Conservation (phyloP, 2,888 invertebrate species). For the Drosophila borealis region DNA sequence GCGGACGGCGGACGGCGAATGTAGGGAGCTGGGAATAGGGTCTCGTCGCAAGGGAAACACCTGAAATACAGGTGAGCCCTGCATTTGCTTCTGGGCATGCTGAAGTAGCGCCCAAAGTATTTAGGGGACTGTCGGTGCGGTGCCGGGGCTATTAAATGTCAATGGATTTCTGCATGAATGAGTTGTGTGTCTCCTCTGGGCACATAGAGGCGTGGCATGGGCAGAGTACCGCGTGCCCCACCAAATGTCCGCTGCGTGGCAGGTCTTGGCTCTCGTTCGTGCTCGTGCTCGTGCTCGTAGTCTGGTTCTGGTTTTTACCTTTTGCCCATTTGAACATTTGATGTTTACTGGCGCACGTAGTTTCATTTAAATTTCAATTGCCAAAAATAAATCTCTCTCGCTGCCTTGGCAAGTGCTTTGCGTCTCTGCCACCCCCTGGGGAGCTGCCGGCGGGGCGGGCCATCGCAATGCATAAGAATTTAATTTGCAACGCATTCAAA, state of each 20-base stretch:
- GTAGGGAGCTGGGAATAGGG: slow-evolving; percentile 2
- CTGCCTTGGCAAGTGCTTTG: slow-evolving; percentile 27
- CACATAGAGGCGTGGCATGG: slow-evolving; percentile 1
- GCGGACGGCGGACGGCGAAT: too few species aligned
- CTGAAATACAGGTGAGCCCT: slow-evolving; percentile 29
- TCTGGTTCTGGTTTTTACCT: slow-evolving; percentile 39
- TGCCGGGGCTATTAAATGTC: slow-evolving; percentile 76
- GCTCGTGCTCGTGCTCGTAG: slow-evolving; percentile 18
- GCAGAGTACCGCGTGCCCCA: too few species aligned
- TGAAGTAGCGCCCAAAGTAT: slow-evolving; percentile 35
- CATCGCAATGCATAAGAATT: slow-evolving; percentile 43
- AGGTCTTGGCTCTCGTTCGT: not conserved
- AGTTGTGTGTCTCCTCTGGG: slow-evolving; percentile 60
- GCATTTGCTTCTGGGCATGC: slow-evolving; percentile 28
- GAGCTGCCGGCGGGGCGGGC: not conserved
- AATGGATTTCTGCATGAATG: slow-evolving; percentile 82
- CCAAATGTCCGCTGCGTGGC: too few species aligned
- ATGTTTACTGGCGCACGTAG: slow-evolving; percentile 65
- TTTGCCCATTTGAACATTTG: slow-evolving; percentile 52
- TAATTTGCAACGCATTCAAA: slow-evolving; percentile 50
- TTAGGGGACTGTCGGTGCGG: slow-evolving; percentile 42
- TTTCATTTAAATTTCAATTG: slow-evolving; percentile 80
- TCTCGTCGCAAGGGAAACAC: slow-evolving; percentile 35
- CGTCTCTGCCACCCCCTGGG: not conserved
- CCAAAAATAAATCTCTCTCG: slow-evolving; percentile 66